Conservation (phyloP, 2,888 invertebrate genomes). For the Alcis repandata region DNA sequence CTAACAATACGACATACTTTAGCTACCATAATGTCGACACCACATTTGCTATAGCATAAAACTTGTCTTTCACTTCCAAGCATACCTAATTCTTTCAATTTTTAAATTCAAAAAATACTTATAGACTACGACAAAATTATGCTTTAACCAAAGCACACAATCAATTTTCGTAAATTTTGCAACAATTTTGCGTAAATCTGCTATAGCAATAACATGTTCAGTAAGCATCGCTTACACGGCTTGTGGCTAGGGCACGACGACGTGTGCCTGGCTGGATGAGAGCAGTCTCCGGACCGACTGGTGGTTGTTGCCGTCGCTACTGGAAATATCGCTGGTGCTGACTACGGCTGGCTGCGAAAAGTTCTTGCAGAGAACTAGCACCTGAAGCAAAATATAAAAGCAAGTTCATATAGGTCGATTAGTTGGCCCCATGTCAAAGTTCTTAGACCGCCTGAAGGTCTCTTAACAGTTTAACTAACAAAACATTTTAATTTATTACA, state of each 20-base stretch:
- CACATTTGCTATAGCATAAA: neutral
- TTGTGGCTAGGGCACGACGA: constrained; percentile 77
- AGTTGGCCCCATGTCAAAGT: too few relatives aligned
- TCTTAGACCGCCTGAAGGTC: too few relatives aligned
- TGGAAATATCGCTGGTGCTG: constrained; percentile 81
- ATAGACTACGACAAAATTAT: neutral
- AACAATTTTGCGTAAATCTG: constrained; percentile 2
- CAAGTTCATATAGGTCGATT: too few relatives aligned
- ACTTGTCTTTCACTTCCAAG: neutral
- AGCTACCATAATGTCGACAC: neutral
- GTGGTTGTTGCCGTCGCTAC: constrained; percentile 82
- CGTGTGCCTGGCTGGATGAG: constrained; percentile 65
- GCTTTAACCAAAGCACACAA: neutral
- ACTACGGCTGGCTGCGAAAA: constrained; percentile 79
- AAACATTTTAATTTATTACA: too few relatives aligned
- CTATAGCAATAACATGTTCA: constrained; percentile 1
- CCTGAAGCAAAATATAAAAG: constrained; percentile 55
- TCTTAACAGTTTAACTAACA: too few relatives aligned
- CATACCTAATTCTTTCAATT: neutral
- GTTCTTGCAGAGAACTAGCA: constrained; percentile 81
- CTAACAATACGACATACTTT: neutral
- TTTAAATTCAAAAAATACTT: neutral
- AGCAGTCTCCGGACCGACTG: constrained; percentile 79
- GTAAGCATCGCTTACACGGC: constrained; percentile 67
- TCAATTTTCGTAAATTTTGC: neutral